Conservation (phyloP, 2,797 vertebrate species). For the Limnodromus scolopaceus region DNA sequence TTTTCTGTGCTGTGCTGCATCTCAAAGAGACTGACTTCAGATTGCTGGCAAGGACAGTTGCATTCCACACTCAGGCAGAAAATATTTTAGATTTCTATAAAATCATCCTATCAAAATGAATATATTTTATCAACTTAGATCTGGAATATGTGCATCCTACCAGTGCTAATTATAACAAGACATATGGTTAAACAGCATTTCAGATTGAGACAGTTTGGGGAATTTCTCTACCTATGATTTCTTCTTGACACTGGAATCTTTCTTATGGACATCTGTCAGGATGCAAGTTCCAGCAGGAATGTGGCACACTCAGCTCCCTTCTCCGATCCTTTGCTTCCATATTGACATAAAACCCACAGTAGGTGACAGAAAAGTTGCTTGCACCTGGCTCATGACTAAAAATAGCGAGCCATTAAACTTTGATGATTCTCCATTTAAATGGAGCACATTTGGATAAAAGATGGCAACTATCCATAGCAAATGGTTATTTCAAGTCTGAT, state of each 20-base stretch:
- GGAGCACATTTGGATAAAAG: conserved; percentile 1
- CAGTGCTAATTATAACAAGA: conserved; percentile 46
- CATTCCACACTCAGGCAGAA: conserved; percentile 50
- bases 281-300: conserved; percentile 43
- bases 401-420: conserved; percentile 54
- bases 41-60: conserved; percentile 13
- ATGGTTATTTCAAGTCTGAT: conserved; percentile 15
- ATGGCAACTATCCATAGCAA: conserved; percentile 27
- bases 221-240: conserved; percentile 65
- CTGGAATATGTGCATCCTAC: conserved; percentile 54
- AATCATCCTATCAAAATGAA: conserved; percentile 58
- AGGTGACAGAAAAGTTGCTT: conserved; percentile 56
- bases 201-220: conserved; percentile 60
- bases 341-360: conserved; percentile 48
- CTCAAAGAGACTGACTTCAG: conserved; percentile 24
- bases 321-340: conserved; percentile 41
- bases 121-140: conserved; percentile 65
- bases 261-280: conserved; percentile 57
- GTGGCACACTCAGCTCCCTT: conserved; percentile 14
- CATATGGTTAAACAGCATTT: conserved; percentile 60
- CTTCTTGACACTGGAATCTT: conserved; percentile 50
- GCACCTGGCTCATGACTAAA: conserved; percentile 50
- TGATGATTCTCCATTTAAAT: conserved; percentile 29
- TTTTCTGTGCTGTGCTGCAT: background rate
- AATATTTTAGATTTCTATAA: conserved; percentile 65